These are phyloP conservation scores for Pristionchus exspectatus DNA, from an alignment of 2,888 invertebrate genomes.

Conservation along the genomic window DNA sequence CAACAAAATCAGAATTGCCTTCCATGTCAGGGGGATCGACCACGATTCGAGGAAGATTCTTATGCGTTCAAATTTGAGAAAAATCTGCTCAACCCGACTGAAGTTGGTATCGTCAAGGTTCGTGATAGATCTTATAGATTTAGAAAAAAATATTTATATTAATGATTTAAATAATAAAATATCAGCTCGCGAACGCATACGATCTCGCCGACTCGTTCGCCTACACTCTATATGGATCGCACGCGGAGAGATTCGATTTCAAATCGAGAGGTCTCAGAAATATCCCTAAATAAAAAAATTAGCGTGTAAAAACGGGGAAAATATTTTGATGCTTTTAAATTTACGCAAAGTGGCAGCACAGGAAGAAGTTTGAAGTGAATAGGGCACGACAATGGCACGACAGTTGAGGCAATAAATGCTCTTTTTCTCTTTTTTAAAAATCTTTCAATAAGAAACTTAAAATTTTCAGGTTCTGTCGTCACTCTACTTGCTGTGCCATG, in stretches of 20 bases:
- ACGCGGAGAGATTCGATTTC: slow-evolving; percentile 29
- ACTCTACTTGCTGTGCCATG: slow-evolving; percentile 33
- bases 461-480: slow-evolving; percentile 34
- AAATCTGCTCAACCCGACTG: neutral
- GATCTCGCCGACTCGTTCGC: slow-evolving; percentile 48
- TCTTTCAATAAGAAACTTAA: neutral
- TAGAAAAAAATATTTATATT: neutral
- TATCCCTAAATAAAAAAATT: too few species aligned
- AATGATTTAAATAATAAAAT: neutral
- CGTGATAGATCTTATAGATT: neutral
- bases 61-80: slow-evolving; percentile 32
- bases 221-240: slow-evolving; percentile 31
- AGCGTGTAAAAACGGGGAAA: too few species aligned
- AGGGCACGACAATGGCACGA: too few species aligned
- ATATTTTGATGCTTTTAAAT: too few species aligned
- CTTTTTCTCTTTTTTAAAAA: neutral
- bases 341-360: too few species aligned
- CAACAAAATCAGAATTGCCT: too few species aligned
- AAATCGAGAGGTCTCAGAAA: neutral
- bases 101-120: slow-evolving; percentile 47
- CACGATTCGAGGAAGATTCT: slow-evolving; percentile 22
- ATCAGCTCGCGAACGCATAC: slow-evolving; percentile 33
- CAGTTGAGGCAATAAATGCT: too few species aligned
- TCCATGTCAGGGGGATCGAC: slow-evolving; percentile 6
- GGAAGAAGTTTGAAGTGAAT: too few species aligned